Percentiles rank a stretch among this genome's conserved stretches.
These are phyloP conservation scores for Euborellia annulipes DNA, from an alignment of 1,140 invertebrate genomes.

Conservation along the genomic window DNA sequence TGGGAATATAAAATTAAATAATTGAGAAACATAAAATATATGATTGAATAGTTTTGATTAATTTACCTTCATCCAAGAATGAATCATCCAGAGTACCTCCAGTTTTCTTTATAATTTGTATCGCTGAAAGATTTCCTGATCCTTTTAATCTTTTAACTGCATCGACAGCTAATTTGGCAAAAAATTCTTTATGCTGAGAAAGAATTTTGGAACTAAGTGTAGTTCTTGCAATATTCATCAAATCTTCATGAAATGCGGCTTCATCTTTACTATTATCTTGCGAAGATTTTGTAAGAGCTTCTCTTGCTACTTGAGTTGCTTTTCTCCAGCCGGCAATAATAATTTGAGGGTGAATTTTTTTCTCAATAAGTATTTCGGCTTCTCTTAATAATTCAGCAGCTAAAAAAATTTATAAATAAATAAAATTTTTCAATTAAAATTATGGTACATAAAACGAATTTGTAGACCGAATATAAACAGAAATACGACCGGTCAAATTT, in stretches of 20 bases:
- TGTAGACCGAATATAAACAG: too few relatives aligned
- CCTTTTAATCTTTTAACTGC: constrained; percentile 90
- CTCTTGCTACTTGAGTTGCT: constrained; percentile 65
- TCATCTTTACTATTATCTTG: constrained; percentile 63
- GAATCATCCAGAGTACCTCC: constrained; percentile 87
- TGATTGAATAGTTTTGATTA: neutral
- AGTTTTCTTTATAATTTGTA: constrained; percentile 95
- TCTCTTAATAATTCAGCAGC: constrained; percentile 90
- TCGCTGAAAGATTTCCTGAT: constrained; percentile 85
- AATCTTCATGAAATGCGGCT: constrained; percentile 68
- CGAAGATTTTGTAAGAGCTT: constrained; percentile 62
- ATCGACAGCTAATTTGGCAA: constrained; percentile 87
- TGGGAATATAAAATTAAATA: neutral
- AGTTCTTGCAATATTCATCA: constrained; percentile 93
- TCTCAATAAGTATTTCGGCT: constrained; percentile 84
- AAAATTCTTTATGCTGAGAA: constrained; percentile 93
- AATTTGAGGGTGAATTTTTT: constrained; percentile 96
- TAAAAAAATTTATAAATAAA: too few relatives aligned
- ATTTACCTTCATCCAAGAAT: constrained; percentile 81
- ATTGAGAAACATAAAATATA: constrained; percentile 1
- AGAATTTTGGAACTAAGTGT: constrained; percentile 98
- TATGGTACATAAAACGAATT: too few relatives aligned
- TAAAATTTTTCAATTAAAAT: too few relatives aligned
- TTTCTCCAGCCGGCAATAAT: constrained; percentile 91
- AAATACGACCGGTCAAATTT: too few relatives aligned